A percentile compares a stretch with the other conserved stretches of the same genome.
These are phyloP conservation scores for Tragelaphus imberbis DNA, from an alignment of 2,113 vertebrate genomes.

Conservation along the genomic window DNA sequence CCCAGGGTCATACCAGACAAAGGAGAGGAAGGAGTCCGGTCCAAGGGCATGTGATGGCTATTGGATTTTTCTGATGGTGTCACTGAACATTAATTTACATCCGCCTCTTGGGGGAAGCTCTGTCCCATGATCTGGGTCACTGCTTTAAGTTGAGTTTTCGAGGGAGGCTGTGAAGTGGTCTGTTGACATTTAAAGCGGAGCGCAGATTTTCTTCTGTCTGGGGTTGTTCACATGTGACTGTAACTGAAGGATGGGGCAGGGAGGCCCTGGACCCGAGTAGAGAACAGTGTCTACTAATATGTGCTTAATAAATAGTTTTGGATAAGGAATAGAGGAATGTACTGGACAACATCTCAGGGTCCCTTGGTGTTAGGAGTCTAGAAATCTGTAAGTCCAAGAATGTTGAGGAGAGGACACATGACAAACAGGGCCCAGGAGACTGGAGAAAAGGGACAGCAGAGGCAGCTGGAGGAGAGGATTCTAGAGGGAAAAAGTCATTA, in stretches of 20 bases:
- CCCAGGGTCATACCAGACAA: background rate
- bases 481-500: background rate
- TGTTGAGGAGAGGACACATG: background rate
- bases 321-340: background rate
- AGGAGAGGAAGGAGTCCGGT: background rate
- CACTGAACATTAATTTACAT: background rate
- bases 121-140: background rate
- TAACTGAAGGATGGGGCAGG: background rate
- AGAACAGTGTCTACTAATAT: background rate
- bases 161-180: background rate
- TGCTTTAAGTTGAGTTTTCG: background rate
- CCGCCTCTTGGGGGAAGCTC: background rate
- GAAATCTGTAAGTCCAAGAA: background rate
- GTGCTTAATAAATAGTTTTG: background rate
- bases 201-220: background rate
- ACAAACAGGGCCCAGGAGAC: background rate
- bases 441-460: background rate
- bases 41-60: background rate
- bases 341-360: background rate
- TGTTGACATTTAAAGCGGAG: background rate
- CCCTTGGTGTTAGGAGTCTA: background rate
- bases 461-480: background rate
- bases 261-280: background rate
- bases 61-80: background rate
- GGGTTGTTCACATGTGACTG: background rate